Conservation (phyloP, 64 coral and sea anemone genomes). For the Actinia equina region DNA sequence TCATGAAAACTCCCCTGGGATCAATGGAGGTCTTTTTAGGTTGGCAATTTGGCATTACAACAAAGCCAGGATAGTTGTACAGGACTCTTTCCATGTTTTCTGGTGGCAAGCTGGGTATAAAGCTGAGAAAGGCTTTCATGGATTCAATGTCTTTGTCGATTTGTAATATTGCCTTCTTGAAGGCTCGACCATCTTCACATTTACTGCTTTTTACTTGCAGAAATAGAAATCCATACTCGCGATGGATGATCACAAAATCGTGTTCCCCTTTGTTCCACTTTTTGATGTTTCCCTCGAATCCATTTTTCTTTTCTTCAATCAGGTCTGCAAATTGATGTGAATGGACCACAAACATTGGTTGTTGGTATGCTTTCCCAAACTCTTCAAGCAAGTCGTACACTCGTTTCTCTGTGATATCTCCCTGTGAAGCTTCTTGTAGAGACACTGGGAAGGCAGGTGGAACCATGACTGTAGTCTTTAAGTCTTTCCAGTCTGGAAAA, state of each 20-base stretch:
- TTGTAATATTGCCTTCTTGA: too few species aligned
- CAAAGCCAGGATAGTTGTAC: constrained; percentile 46
- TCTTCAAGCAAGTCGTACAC: constrained; percentile 39
- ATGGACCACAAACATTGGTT: constrained; percentile 74
- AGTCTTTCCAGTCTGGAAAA: constrained; percentile 2
- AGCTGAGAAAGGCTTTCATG: too few species aligned
- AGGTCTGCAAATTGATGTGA: constrained; percentile 43
- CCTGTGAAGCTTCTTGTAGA: neutral
- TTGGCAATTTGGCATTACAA: constrained; percentile 53
- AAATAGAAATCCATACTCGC: constrained; percentile 33
- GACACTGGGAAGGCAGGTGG: neutral
- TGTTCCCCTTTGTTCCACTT: constrained; percentile 50
- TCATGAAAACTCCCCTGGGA: constrained; percentile 18
- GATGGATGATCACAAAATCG: constrained; percentile 67
- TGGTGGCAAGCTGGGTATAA: too few species aligned
- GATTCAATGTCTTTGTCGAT: too few species aligned
- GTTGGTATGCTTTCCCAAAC: constrained; percentile 24
- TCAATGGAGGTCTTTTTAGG: neutral
- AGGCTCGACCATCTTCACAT: neutral
- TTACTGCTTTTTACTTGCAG: constrained; percentile 38
- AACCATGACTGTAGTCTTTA: constrained; percentile 4
- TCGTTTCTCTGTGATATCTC: constrained; percentile 16
- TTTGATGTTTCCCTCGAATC: neutral
- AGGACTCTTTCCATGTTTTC: neutral
- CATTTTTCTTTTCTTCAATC: neutral